Evolutionary conservation across 2,888 invertebrate species (phyloP).

Genomic region (Phragmatobia fuliginosa): DNA sequence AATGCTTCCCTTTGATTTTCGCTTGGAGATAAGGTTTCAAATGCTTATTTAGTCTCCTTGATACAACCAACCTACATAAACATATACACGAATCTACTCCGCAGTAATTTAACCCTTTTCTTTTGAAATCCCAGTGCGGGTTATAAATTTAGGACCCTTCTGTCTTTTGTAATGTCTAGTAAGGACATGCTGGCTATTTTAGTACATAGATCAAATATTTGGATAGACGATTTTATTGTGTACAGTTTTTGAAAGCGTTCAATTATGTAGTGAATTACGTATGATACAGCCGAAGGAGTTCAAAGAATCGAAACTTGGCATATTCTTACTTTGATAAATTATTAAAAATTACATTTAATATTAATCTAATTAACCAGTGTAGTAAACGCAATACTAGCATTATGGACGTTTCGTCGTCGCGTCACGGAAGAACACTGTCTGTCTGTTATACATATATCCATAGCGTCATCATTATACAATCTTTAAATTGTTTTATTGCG

Average conservation of each 20-base stretch:
- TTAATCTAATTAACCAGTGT: no score
- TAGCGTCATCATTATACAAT: background rate
- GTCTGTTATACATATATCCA: no score
- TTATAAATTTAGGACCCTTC: conserved; percentile 14
- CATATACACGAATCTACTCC: background rate
- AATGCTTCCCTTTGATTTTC: conserved; percentile 21
- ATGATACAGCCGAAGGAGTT: no score
- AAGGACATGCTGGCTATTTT: conserved; percentile 3
- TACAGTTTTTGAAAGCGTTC: background rate
- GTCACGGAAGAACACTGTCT: no score
- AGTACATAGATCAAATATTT: background rate
- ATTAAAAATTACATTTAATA: no score
- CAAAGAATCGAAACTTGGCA: no score
- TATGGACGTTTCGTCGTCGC: no score
- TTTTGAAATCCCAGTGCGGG: conserved; percentile 14
- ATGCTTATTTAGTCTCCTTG: conserved; percentile 13
- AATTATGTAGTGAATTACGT: background rate
- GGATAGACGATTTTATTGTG: background rate
- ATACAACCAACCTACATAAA: background rate
- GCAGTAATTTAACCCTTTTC: conserved; percentile 1
- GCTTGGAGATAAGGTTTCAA: background rate
- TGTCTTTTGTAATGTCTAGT: conserved; percentile 20
- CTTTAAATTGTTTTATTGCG: background rate
- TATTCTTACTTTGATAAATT: no score
- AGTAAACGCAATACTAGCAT: no score